A percentile compares a stretch with the other conserved stretches of the same genome.
Evolutionary conservation across 2,797 vertebrate species (phyloP).

Genomic region (Sebastes flavidus): DNA sequence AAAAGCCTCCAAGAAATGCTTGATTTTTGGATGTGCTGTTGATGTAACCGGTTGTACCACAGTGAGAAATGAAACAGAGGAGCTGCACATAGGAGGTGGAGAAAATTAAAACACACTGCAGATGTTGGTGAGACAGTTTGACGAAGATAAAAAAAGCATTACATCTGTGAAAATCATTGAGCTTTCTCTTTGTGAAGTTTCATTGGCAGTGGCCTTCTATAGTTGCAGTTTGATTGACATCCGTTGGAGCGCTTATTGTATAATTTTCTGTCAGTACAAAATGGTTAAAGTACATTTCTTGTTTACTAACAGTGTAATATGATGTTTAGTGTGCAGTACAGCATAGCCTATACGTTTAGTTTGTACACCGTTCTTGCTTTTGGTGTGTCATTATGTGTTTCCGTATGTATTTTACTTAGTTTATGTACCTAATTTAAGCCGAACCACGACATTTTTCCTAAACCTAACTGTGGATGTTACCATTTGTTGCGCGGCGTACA

Average conservation of each 20-base stretch:
- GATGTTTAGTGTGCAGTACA: neutral
- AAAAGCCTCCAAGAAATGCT: neutral
- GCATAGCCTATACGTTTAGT: no score
- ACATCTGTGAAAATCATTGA: neutral
- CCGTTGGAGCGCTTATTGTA: accelerated
- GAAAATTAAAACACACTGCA: neutral
- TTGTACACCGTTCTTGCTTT: no score
- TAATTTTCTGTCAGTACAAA: neutral
- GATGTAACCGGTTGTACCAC: neutral
- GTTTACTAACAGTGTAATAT: neutral
- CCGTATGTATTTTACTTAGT: neutral
- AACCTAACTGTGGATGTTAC: neutral
- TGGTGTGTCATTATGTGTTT: neutral
- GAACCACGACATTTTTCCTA: neutral
- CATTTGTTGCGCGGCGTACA: no score
- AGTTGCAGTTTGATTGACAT: neutral
- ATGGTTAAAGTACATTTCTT: neutral
- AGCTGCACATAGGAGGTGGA: neutral
- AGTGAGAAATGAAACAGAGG: neutral
- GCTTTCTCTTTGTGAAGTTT: neutral
- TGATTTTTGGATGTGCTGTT: neutral
- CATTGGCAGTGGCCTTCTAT: neutral
- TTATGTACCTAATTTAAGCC: neutral
- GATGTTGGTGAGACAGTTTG: neutral
- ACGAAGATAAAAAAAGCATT: neutral